Evolutionary conservation across 1,140 invertebrate species (phyloP), one percentile per base, ranked within the genome.

Genomic region (Drosophila ironensis): DNA sequence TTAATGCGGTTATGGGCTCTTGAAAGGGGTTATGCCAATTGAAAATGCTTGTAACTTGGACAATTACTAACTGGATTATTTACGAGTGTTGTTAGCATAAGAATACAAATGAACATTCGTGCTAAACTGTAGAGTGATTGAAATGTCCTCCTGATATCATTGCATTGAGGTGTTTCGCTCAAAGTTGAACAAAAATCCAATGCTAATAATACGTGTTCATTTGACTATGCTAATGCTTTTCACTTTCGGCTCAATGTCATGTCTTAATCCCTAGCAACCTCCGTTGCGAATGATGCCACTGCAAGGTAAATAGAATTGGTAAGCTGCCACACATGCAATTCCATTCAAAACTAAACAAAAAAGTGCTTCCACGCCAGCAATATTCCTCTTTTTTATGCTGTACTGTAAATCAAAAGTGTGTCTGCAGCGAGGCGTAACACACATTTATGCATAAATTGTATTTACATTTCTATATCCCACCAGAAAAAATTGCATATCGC

Each of bases 381-480:
- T 17, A 9, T 30, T 40, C 12, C 14, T 1, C 4, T 14, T 24
- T 63, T 60, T 46, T 20, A n/a, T 30, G 14, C 16, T 17, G 12
- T 14, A 9, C 11, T 44, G 17, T 53, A 53, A 44, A 53, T 53
- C 22, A 45, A 37, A 59, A 59, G 53, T 25, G 16, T 25, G 46
- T 12, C 46, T 24, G 16, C 30, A 52, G 22, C 20, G 16, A 9
- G 22, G 12, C 30, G 5, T n/a, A 17, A 11, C 35, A 17, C 56
- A 59, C 53, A 63, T 40, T 61, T 40, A 40, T 50, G 14, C 61
- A 78, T 77, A 78, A 63, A 72, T 78, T 50, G 54, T 73, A 73
- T 77, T 68, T 78, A 78, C 74, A 51, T 47, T 77, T 40, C 57
- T 61, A 51, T 67, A 52, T 57, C 50, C 57, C 41, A n/a, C 5